These are phyloP conservation scores for Agriopis marginaria DNA, from an alignment of 2,888 invertebrate species.

Conservation along the genomic window DNA sequence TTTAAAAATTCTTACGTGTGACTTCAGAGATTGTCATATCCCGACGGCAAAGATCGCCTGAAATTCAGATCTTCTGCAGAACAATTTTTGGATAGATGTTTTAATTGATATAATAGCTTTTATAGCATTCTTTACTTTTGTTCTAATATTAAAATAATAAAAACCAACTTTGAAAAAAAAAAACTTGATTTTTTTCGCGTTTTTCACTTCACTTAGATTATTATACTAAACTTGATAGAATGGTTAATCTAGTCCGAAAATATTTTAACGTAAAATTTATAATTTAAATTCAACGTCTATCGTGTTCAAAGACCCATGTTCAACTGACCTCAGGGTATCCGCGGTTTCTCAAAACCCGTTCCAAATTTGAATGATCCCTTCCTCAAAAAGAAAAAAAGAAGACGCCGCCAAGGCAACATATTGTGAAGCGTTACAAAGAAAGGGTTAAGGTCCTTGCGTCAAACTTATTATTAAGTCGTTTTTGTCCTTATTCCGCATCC, in stretches of 20 bases:
- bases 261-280: constrained; percentile 7
- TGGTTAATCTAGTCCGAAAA: background rate
- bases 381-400: constrained; percentile 74
- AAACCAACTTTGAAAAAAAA: background rate
- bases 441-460: constrained; percentile 81
- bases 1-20: constrained; percentile 21
- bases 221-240: background rate
- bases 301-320: constrained; percentile 67
- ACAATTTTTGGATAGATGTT: background rate
- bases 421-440: constrained; percentile 78
- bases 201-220: background rate
- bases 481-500: constrained; percentile 83
- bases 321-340: constrained; percentile 76
- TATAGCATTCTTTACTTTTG: too few species aligned
- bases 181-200: background rate
- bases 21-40: constrained; percentile 26
- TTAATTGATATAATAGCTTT: too few species aligned
- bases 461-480: constrained; percentile 85
- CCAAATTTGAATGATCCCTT: constrained; percentile 82
- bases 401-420: constrained; percentile 75
- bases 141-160: background rate
- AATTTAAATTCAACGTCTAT: constrained; percentile 61
- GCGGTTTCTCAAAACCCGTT: constrained; percentile 76
- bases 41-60: constrained; percentile 52
- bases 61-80: constrained; percentile 9